These are phyloP conservation scores for Microctonus brassicae DNA, from an alignment of 2,888 invertebrate species.

Conservation along the genomic window DNA sequence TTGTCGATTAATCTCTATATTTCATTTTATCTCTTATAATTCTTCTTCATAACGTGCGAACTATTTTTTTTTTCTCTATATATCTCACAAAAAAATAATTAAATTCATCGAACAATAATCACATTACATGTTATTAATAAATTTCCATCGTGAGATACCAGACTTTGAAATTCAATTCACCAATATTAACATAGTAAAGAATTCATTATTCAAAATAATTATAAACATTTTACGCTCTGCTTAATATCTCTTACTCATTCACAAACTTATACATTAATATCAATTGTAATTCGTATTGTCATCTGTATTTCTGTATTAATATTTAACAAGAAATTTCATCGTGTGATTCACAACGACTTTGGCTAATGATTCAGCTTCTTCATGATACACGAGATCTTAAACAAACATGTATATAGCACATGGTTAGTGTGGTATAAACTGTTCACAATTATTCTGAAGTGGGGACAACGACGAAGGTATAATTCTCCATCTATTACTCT, in stretches of 20 bases:
- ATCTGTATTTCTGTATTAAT: background rate
- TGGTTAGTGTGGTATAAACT: background rate
- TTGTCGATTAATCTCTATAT: constrained; percentile 5
- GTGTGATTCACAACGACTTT: constrained; percentile 26
- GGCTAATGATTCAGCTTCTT: constrained; percentile 28
- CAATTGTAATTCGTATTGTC: background rate
- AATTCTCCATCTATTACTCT: background rate
- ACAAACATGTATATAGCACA: background rate
- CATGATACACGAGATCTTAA: constrained; percentile 9
- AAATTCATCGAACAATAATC: too few species aligned
- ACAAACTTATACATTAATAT: background rate
- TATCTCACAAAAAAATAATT: too few species aligned
- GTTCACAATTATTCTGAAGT: background rate
- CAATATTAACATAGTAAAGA: too few species aligned
- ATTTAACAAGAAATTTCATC: constrained; percentile 11
- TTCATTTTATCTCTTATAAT: too few species aligned
- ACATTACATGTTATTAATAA: too few species aligned
- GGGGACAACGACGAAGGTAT: background rate
- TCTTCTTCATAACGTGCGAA: too few species aligned
- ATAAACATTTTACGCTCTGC: too few species aligned
- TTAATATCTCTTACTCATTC: background rate
- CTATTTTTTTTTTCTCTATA: too few species aligned
- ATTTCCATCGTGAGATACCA: too few species aligned
- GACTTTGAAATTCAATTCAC: too few species aligned
- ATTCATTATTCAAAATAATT: too few species aligned